A percentile compares a stretch with the other conserved stretches of the same genome.
phyloP scores from a whole-genome alignment of 2,888 invertebrate species.

The Ischnura elegans region DNA sequence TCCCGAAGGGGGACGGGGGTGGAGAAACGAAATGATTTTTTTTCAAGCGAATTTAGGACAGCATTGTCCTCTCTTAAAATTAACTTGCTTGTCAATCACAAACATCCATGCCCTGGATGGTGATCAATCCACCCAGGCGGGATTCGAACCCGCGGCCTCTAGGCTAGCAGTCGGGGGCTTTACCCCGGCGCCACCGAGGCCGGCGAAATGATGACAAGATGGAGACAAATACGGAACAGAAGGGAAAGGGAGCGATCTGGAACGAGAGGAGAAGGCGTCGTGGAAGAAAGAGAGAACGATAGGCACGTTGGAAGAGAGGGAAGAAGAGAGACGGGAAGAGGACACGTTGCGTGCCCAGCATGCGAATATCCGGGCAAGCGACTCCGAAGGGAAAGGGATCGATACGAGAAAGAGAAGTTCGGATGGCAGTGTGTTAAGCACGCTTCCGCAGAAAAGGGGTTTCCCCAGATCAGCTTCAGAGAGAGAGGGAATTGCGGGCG shows the following conservation, averaged over 20 bases:
- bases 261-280: not conserved
- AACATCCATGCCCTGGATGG: too few species aligned
- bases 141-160: too few species aligned
- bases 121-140: too few species aligned
- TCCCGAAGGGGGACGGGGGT: too few species aligned
- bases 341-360: conserved; percentile 45
- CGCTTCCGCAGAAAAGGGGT: not conserved
- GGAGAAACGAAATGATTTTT: too few species aligned
- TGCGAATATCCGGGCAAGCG: conserved; percentile 26
- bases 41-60: too few species aligned
- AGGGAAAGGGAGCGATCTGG: not conserved
- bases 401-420: conserved; percentile 26
- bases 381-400: conserved; percentile 29
- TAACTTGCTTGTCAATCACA: too few species aligned
- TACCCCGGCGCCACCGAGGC: too few species aligned
- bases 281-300: not conserved
- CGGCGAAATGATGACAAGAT: too few species aligned
- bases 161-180: too few species aligned
- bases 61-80: too few species aligned
- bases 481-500: conserved; percentile 3
- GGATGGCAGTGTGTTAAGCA: conserved; percentile 4
- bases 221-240: not conserved
- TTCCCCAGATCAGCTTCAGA: conserved; percentile 23
- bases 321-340: not conserved
- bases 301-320: not conserved